Evolutionary conservation across 1,140 invertebrate genomes (phyloP).

Genomic region (Drosophila pectinifera): DNA sequence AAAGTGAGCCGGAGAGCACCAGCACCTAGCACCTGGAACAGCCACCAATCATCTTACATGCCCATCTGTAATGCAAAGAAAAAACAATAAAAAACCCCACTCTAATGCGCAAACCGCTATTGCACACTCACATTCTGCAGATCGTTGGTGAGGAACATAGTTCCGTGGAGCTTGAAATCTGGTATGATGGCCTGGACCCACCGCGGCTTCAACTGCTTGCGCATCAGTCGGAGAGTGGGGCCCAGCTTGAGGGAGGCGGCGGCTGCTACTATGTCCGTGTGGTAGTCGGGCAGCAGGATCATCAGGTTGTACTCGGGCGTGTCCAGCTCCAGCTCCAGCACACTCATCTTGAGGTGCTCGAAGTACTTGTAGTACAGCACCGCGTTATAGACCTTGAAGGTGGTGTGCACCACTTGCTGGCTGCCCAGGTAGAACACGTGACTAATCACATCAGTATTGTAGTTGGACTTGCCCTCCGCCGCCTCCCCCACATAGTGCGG

Average conservation of each 20-base stretch:
- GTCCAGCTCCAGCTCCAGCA: slow-evolving; percentile 91
- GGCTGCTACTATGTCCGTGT: slow-evolving; percentile 82
- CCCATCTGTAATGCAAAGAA: slow-evolving; percentile 61
- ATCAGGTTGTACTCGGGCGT: slow-evolving; percentile 88
- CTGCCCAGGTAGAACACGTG: slow-evolving; percentile 79
- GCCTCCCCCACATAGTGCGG: slow-evolving; percentile 54
- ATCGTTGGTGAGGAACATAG: slow-evolving; percentile 90
- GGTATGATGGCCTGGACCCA: slow-evolving; percentile 91
- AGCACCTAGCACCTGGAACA: neutral
- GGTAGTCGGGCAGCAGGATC: slow-evolving; percentile 87
- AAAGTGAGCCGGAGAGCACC: slow-evolving; percentile 27
- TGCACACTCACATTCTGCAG: slow-evolving; percentile 89
- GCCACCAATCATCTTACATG: slow-evolving; percentile 58
- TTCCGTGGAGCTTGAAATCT: slow-evolving; percentile 91
- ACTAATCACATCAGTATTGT: slow-evolving; percentile 80
- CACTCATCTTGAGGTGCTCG: slow-evolving; percentile 89
- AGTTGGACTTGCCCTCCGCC: slow-evolving; percentile 69
- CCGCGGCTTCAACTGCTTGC: slow-evolving; percentile 88
- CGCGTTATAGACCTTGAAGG: slow-evolving; percentile 89
- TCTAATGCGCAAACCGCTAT: neutral
- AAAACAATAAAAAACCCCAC: slow-evolving; percentile 30
- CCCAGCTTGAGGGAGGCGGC: slow-evolving; percentile 83
- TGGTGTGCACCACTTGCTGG: slow-evolving; percentile 85
- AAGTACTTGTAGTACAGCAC: slow-evolving; percentile 91
- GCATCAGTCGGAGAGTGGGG: slow-evolving; percentile 88